phyloP scores from a whole-genome alignment of 1,140 invertebrate species.

The Samia ricini region DNA sequence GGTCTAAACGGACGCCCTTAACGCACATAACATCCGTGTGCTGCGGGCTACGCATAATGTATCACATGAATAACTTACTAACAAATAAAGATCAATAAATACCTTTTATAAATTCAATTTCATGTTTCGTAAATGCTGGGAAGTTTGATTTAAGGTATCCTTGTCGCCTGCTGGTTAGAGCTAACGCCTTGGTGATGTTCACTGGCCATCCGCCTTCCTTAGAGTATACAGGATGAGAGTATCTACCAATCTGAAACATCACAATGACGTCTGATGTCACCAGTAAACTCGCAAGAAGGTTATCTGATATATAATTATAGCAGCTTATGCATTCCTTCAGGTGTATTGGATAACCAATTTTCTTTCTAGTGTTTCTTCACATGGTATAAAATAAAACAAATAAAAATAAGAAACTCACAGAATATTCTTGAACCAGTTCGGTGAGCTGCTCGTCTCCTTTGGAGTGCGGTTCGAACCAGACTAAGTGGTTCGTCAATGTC shows the following conservation, averaged over 20 bases:
- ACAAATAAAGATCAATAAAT: neutral
- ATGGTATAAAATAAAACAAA: too few species aligned
- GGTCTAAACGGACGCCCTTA: too few species aligned
- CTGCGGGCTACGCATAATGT: too few species aligned
- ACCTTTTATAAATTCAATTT: conserved; percentile 51
- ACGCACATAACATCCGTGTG: neutral
- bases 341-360: too few species aligned
- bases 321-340: too few species aligned
- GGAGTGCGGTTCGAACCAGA: conserved; percentile 29
- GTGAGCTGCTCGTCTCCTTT: conserved; percentile 20
- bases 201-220: conserved; percentile 63
- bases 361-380: too few species aligned
- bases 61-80: too few species aligned
- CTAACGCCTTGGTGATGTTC: conserved; percentile 46
- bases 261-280: too few species aligned
- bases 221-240: conserved; percentile 76
- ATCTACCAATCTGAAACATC: conserved; percentile 71
- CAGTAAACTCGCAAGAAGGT: too few species aligned
- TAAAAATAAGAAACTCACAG: neutral
- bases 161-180: conserved; percentile 52
- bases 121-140: conserved; percentile 56
- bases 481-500: conserved; percentile 24
- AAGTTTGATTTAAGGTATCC: conserved; percentile 56
- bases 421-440: conserved; percentile 17
- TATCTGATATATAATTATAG: too few species aligned